phyloP scores from a whole-genome alignment of 2,113 vertebrate species.

The Paradoxurus hermaphroditus region DNA sequence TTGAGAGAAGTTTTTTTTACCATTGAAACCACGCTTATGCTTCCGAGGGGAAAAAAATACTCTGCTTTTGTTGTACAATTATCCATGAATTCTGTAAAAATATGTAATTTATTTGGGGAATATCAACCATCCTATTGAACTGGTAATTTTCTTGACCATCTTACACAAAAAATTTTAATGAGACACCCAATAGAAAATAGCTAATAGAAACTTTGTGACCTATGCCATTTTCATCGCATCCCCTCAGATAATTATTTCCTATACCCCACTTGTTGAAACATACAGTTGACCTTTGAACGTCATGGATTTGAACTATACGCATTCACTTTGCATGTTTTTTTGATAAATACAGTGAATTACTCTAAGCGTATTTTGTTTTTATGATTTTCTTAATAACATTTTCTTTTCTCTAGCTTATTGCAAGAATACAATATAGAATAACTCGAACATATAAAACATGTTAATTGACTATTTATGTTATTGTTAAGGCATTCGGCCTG shows the following conservation, averaged over 20 bases:
- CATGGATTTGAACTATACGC: neutral
- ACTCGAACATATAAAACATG: neutral
- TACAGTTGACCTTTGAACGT: neutral
- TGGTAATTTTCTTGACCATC: neutral
- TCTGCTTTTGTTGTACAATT: neutral
- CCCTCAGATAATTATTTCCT: neutral
- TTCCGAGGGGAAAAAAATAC: neutral
- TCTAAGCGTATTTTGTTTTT: neutral
- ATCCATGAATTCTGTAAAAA: neutral
- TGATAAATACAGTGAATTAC: neutral
- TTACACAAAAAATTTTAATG: neutral
- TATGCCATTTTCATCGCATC: neutral
- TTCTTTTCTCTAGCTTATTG: neutral
- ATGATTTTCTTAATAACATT: neutral
- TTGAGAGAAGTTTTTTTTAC: neutral
- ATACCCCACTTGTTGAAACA: neutral
- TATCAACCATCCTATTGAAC: neutral
- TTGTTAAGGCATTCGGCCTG: neutral
- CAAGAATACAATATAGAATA: neutral
- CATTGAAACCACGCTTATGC: neutral
- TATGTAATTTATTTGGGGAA: neutral
- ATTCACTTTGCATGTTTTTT: neutral
- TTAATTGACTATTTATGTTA: neutral
- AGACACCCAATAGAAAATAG: neutral
- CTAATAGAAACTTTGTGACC: neutral